Base-by-base conservation (phyloP, 1,140 invertebrate genomes). In the Atopsyche davidsoni region DNA sequence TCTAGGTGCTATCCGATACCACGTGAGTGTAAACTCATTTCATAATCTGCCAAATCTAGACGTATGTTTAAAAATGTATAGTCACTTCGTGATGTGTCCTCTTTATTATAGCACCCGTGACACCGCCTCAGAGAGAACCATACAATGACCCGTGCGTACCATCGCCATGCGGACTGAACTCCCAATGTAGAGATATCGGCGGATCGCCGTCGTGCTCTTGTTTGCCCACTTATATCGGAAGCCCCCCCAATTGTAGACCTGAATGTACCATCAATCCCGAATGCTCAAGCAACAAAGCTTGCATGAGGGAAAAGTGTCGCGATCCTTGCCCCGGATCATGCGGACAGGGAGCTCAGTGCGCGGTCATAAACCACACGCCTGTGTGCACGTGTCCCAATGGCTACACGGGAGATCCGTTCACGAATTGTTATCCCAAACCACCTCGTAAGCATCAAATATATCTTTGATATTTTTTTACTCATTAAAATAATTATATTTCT, bases 311-410 rank as follows among this genome's bases (percentile, higher is more conserved):
- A 52, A 85, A 82, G 68, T 90, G 87, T 64, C 68, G 75, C 45
- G 79, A 89, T 65, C 86, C 85, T 17, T 90, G 87, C 58, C 80
- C 80, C n/a, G 83, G 82, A 51, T 80, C 79, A 21, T 89, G 87
- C 66, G 86, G 86, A 13, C 61, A 70, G 2, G 84, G 88, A 63
- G 81, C 86, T n/a, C 70, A 81, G 42, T 88, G 86, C 60, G 77
- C 81, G 66, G 85, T 87, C 1, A 75, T 85, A 11, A 83, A 81
- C 59, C 86, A 89, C 62, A 60, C 81, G 23, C 83, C 86, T 10
- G 76, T 79, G 24, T 90, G 87, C 64, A 80, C 76, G 48, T 90
- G 87, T 60, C 63, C 68, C 0, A 64, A 76, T 19, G 79, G 80
- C 25, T 87, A 79, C 57, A 81, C 75, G 43, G 87, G 87, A 35